A percentile compares a stretch with the other conserved stretches of the same genome.
phyloP scores from a whole-genome alignment of 2,113 vertebrate species.

The Rhea pennata region DNA sequence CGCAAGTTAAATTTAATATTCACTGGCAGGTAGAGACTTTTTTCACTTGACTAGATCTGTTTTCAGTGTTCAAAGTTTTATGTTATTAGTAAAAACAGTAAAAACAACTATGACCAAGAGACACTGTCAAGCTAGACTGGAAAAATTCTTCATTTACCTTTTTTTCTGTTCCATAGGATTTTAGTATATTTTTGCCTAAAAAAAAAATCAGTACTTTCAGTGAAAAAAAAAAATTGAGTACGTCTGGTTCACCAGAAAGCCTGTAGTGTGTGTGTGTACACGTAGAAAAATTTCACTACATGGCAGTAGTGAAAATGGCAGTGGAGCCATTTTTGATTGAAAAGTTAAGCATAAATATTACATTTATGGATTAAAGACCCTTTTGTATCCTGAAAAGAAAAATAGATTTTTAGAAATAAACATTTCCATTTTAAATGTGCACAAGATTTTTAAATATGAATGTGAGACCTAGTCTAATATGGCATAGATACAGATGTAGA shows the following conservation, averaged over 20 bases:
- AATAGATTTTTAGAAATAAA: neutral
- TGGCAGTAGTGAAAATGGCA: neutral
- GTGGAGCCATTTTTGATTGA: neutral
- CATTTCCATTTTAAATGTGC: neutral
- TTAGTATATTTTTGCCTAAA: neutral
- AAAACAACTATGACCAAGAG: neutral
- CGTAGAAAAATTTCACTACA: neutral
- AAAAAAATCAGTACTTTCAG: neutral
- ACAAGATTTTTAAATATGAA: neutral
- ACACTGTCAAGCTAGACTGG: neutral
- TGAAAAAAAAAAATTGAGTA: neutral
- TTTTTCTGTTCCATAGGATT: neutral
- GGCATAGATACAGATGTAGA: neutral
- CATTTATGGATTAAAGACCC: neutral
- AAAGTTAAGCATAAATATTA: neutral
- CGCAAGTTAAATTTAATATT: neutral
- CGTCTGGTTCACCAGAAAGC: neutral
- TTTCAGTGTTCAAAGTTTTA: neutral
- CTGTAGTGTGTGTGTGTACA: neutral
- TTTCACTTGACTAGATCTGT: neutral
- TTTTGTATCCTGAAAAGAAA: neutral
- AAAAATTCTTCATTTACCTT: neutral
- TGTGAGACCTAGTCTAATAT: neutral
- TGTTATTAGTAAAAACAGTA: neutral
- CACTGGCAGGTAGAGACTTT: neutral